These are phyloP conservation scores for Andrena haemorrhoa DNA, from an alignment of 2,888 invertebrate genomes.

Conservation along the genomic window DNA sequence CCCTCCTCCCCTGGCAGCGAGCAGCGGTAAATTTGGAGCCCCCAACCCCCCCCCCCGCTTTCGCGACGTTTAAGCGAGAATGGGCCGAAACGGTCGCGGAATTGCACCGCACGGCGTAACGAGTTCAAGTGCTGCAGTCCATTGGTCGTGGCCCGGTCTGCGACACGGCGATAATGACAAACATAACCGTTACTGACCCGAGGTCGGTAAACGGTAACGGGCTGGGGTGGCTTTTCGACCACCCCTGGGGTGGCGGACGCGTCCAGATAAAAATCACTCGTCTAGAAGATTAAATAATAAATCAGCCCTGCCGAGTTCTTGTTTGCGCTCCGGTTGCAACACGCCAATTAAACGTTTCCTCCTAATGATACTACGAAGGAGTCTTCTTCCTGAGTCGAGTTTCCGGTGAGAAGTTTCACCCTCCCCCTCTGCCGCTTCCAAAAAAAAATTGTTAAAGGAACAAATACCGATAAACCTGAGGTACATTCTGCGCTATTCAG, in stretches of 20 bases:
- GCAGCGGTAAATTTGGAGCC: conserved; percentile 35
- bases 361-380: conserved; percentile 39
- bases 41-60: conserved; percentile 51
- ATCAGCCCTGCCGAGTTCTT: conserved; percentile 56
- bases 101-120: conserved; percentile 64
- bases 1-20: conserved; percentile 8
- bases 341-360: conserved; percentile 56
- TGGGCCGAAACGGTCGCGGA: conserved; percentile 67
- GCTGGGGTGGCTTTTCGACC: conserved; percentile 73
- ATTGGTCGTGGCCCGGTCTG: conserved; percentile 67
- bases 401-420: conserved; percentile 18
- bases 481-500: neutral
- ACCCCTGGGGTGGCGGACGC: conserved; percentile 62
- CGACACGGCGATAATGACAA: conserved; percentile 82
- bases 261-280: conserved; percentile 78
- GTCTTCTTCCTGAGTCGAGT: conserved; percentile 29
- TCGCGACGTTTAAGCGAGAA: conserved; percentile 71
- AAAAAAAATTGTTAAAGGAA: neutral
- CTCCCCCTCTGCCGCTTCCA: neutral
- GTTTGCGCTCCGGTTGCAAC: conserved; percentile 38
- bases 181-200: conserved; percentile 80
- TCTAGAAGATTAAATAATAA: conserved; percentile 81
- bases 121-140: conserved; percentile 71
- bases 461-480: neutral
- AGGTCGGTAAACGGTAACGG: conserved; percentile 78